phyloP scores from a whole-genome alignment of 2,888 invertebrate species.

The Cataglyphis altisquamis region DNA sequence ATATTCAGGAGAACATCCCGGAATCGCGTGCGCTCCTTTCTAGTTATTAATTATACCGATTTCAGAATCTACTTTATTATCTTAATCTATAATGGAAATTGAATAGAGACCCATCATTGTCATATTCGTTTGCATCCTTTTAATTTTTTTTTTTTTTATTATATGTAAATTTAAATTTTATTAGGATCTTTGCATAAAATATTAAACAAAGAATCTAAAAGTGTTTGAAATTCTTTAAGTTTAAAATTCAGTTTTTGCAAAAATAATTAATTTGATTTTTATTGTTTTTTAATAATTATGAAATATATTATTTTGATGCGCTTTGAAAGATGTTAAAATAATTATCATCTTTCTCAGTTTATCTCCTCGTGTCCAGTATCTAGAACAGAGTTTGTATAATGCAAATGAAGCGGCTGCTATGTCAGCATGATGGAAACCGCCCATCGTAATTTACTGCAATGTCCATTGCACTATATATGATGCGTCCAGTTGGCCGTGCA shows the following conservation, averaged over 20 bases:
- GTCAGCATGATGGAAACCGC: constrained; percentile 40
- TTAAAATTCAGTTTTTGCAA: neutral
- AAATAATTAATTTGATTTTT: neutral
- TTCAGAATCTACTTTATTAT: neutral
- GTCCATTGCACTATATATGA: constrained; percentile 25
- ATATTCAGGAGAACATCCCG: constrained; percentile 6
- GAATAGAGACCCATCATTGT: constrained; percentile 1
- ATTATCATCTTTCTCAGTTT: constrained; percentile 2
- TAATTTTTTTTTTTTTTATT: neutral
- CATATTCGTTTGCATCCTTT: constrained; percentile 4
- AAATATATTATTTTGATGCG: neutral
- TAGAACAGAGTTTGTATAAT: constrained; percentile 8
- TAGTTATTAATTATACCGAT: neutral
- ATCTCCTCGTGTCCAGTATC: neutral
- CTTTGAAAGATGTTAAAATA: neutral
- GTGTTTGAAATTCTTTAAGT: neutral
- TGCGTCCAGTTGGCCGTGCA: constrained; percentile 26
- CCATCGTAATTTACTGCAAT: constrained; percentile 35
- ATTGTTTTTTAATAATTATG: neutral
- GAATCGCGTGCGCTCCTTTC: constrained; percentile 10
- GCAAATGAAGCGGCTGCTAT: constrained; percentile 39
- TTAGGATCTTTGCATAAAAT: neutral
- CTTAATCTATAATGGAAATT: neutral
- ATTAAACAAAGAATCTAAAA: neutral
- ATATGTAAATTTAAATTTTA: constrained; percentile 3